Evolutionary conservation across 2,888 invertebrate genomes (phyloP), one percentile per base, ranked within the genome.

Genomic region (Agapetus fuscipes): DNA sequence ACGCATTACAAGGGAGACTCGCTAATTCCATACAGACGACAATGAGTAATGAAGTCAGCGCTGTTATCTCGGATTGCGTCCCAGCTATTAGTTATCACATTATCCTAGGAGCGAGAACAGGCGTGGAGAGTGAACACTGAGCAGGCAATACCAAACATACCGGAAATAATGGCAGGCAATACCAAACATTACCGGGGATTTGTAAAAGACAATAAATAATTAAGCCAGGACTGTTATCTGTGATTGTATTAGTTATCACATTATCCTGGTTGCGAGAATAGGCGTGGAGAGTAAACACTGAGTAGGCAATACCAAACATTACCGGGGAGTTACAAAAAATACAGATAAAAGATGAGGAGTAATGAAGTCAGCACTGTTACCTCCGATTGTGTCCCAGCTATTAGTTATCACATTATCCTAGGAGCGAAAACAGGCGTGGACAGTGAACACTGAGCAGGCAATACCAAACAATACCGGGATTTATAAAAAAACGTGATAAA

Each of bases 71-170:
- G 14, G 34, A 34, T 34, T 34, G 34, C 25, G 34, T 34, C 14
- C 15, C 24, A 24, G 24, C 34, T 34, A 34, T 34, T 34, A 34
- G 15, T 34, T 34, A 34, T 34, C 34, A 34, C 34, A 34, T 25
- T 24, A 24, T 24, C 20, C 34, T 32, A 7, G 17, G 30, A 5
- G 17, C 17, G 3, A 11, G 20, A 32, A n/a, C n/a, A n/a, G n/a
- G n/a, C n/a, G n/a, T n/a, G n/a, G n/a, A n/a, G n/a, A n/a, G n/a
- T n/a, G n/a, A n/a, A n/a, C n/a, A n/a, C n/a, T n/a, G n/a, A n/a
- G n/a, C n/a, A n/a, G n/a, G n/a, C n/a, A n/a, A n/a, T n/a, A n/a
- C n/a, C n/a, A n/a, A n/a, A n/a, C n/a, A n/a, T n/a, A n/a, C n/a
- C n/a, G n/a, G n/a, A n/a, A n/a, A n/a, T n/a, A n/a, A n/a, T n/a